These are phyloP conservation scores for Onychorhynchus coronatus DNA, from an alignment of 2,113 vertebrate genomes.

Conservation along the genomic window DNA sequence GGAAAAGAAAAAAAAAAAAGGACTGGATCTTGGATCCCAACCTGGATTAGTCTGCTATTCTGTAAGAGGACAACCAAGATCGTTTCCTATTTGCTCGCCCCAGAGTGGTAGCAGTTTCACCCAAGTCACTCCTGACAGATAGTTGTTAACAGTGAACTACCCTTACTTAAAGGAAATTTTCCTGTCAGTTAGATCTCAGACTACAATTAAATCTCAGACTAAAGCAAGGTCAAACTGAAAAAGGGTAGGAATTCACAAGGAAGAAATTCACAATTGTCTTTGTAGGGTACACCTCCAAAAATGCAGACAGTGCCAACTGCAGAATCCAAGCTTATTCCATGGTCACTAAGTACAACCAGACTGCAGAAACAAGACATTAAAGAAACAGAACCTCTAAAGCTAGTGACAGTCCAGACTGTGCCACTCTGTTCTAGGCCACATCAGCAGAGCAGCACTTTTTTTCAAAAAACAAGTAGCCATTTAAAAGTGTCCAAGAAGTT, in stretches of 20 bases:
- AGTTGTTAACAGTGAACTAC: background rate
- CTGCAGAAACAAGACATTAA: background rate
- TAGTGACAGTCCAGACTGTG: background rate
- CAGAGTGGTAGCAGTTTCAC: background rate
- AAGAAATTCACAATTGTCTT: background rate
- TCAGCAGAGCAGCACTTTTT: background rate
- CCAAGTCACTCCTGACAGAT: background rate
- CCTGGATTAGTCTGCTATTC: background rate
- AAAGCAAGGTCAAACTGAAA: background rate
- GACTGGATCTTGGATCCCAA: background rate
- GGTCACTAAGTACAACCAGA: background rate
- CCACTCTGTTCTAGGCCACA: background rate
- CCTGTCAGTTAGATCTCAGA: background rate
- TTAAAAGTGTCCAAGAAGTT: background rate
- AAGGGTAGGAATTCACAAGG: background rate
- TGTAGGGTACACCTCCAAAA: background rate
- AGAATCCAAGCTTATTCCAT: background rate
- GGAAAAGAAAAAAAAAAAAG: rapidly evolving
- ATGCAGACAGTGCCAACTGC: background rate
- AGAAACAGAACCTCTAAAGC: background rate
- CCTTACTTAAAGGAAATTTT: background rate
- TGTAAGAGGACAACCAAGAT: background rate
- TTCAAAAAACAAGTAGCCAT: background rate
- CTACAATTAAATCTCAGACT: background rate
- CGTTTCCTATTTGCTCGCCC: background rate